These are phyloP conservation scores for Oreocharis arfaki DNA, from an alignment of 2,113 vertebrate genomes.

Conservation along the genomic window DNA sequence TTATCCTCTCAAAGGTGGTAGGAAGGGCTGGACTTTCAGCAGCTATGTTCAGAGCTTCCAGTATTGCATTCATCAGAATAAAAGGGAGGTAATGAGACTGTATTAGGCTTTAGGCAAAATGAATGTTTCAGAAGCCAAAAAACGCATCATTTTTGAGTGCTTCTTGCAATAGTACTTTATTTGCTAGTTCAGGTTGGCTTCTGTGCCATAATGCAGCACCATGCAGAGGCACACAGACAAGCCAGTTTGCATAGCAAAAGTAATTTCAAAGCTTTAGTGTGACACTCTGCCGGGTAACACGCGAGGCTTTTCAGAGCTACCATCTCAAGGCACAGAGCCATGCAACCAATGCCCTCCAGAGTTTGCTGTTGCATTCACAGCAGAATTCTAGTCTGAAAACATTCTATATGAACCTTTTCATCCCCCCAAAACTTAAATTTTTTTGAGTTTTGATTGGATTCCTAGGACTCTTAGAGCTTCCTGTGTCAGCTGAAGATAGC, in stretches of 20 bases:
- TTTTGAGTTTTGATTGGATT: not conserved
- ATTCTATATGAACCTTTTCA: not conserved
- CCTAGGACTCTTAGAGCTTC: not conserved
- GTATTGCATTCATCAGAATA: not conserved
- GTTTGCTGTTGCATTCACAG: not conserved
- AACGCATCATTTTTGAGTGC: not conserved
- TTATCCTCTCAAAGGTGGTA: not conserved
- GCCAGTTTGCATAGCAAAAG: not conserved
- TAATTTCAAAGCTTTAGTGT: not conserved
- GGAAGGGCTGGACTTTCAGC: not conserved
- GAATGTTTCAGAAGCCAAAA: not conserved
- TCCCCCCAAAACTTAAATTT: not conserved
- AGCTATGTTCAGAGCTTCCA: not conserved
- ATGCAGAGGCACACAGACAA: not conserved
- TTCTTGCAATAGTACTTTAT: not conserved
- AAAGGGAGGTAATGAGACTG: not conserved
- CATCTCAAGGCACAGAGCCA: not conserved
- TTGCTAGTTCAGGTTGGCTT: not conserved
- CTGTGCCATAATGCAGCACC: not conserved
- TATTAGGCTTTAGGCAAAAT: not conserved
- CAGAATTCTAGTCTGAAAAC: not conserved
- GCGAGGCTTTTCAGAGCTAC: not conserved
- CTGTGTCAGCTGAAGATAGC: not conserved
- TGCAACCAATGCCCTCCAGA: not conserved
- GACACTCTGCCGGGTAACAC: not conserved